Evolutionary conservation across 1,140 invertebrate species (phyloP).

Genomic region (Drosophila chauvacae): DNA sequence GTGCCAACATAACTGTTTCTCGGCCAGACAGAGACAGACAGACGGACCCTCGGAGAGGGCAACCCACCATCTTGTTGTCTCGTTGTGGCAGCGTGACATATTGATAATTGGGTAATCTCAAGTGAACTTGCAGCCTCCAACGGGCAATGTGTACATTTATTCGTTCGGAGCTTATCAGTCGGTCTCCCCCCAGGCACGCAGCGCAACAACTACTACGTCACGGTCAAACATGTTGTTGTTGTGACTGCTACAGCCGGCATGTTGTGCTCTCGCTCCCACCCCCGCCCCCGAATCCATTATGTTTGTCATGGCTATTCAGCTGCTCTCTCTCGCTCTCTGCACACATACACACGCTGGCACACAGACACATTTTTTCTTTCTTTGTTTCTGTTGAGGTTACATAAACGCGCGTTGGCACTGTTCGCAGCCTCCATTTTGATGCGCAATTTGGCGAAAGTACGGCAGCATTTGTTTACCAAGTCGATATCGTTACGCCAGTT

Average conservation of each 20-base stretch:
- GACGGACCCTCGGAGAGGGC: conserved; percentile 13
- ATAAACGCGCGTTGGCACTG: conserved; percentile 71
- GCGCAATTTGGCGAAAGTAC: conserved; percentile 47
- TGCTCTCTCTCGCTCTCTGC: conserved; percentile 37
- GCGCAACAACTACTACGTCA: conserved; percentile 69
- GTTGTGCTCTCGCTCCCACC: conserved; percentile 21
- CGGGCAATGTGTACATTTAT: conserved; percentile 31
- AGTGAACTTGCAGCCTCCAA: conserved; percentile 39
- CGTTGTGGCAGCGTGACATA: conserved; percentile 39
- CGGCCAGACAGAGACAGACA: conserved; percentile 19
- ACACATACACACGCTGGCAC: conserved; percentile 49
- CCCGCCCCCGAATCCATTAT: conserved; percentile 36
- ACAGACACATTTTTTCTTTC: conserved; percentile 20
- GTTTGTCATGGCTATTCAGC: conserved; percentile 38
- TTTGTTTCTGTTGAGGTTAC: conserved; percentile 49
- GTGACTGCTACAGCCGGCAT: conserved; percentile 56
- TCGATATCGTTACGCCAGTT: conserved; percentile 30
- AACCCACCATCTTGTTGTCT: conserved; percentile 41
- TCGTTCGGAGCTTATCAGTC: conserved; percentile 28
- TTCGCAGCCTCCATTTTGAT: conserved; percentile 42
- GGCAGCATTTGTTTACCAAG: conserved; percentile 56
- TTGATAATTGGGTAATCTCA: conserved; percentile 59
- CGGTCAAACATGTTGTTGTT: conserved; percentile 61
- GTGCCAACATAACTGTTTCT: conserved; percentile 41
- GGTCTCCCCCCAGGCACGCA: conserved; percentile 24